Base-by-base conservation (phyloP, 2,113 vertebrate species). In the Triplophysa dalaica region DNA sequence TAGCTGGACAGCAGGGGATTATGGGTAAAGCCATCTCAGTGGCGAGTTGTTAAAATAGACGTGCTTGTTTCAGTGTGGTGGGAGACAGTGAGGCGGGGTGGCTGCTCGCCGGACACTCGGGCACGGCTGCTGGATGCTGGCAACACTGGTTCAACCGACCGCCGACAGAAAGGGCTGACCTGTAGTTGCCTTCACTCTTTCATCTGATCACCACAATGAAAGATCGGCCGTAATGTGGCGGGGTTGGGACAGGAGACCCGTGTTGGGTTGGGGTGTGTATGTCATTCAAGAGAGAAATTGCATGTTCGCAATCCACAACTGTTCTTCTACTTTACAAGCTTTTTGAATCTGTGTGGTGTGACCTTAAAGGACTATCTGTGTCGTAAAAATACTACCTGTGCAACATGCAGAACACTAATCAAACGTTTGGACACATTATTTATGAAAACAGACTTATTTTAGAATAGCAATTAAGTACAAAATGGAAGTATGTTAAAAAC, bases 1-100 rank as follows among this genome's bases (percentile, higher is more conserved):
- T 88, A 88, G 83, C 87, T 88, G 90, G 85, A 91, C 88, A 87
- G 85, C 67, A 45, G 89, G 90, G 89, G 87, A 89, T 89, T 90
- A 86, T 91, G 90, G 83, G 75, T 80, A 77, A 63, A 69, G 50
- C 61, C 61, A 45, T 80, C 54, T 69, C 72, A 69, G 75, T 62
- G 79, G 68, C 48, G 70, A 50, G 48, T 52, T 60, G 73, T 41
- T 78, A 78, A 84, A 84, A 84, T 84, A 84, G 75, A 72, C n/a
- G 43, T 74, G 22, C 79, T 50, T 80, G 78, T 77, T 72, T 80
- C 66, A 22, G 82, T 79, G 78, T 58, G 43, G 79, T 54, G 50
- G 62, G 64, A 72, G 38, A 60, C 52, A 56, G 75, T 66, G 75
- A 77, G 81, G 81, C 75, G 43, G 65, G 75, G 65, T 41, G 48